Evolutionary conservation across 53 echinoderm and acorn worm species (phyloP).

Genomic region (Stichopus horrens): DNA sequence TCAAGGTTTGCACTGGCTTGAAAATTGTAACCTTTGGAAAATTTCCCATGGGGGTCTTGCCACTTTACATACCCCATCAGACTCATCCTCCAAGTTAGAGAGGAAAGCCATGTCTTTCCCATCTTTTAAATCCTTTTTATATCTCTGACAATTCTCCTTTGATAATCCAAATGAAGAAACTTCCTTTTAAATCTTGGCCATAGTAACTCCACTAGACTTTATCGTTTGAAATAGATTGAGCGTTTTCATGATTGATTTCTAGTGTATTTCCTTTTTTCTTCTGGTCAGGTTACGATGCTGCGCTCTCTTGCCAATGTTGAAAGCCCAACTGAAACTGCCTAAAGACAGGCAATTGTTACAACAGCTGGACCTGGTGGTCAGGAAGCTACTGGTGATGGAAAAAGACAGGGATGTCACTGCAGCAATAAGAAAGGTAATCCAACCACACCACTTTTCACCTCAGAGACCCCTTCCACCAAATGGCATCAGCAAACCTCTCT

Average conservation of each 20-base stretch:
- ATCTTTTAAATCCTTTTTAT: no score
- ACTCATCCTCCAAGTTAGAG: no score
- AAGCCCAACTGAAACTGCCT: conserved; percentile 87
- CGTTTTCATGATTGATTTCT: neutral
- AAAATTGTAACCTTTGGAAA: no score
- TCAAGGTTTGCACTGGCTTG: no score
- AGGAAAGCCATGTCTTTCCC: no score
- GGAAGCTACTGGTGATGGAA: conserved; percentile 77
- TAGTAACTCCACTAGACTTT: no score
- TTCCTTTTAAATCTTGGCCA: no score
- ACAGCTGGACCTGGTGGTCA: conserved; percentile 76
- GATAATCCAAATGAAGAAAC: no score
- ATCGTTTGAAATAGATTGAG: neutral
- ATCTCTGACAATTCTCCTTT: no score
- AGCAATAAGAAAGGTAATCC: conserved; percentile 81
- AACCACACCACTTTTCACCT: neutral
- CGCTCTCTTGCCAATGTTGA: conserved; percentile 75
- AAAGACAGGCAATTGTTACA: conserved; percentile 82
- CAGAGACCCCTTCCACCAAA: neutral
- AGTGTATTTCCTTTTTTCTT: neutral
- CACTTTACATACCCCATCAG: no score
- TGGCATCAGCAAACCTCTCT: no score
- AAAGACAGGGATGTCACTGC: conserved; percentile 86
- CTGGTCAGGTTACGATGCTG: conserved; percentile 84
- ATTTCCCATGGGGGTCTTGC: no score